Conservation (phyloP, 2,888 invertebrate genomes). For the Rhagophthalmus giganteus region DNA sequence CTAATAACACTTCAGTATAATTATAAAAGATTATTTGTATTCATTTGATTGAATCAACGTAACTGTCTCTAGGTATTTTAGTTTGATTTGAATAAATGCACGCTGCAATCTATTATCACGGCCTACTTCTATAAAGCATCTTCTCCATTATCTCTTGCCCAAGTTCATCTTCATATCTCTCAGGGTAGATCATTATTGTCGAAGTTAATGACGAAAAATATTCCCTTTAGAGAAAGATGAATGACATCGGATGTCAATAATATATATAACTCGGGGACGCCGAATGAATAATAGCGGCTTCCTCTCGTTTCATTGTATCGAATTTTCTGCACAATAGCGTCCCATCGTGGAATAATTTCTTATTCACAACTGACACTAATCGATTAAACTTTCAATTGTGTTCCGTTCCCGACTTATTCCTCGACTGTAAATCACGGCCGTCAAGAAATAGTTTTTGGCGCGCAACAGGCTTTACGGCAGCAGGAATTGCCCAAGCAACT, state of each 20-base stretch:
- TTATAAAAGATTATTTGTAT: too few relatives aligned
- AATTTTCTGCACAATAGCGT: constrained; percentile 39
- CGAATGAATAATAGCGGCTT: constrained; percentile 28
- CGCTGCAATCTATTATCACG: constrained; percentile 13
- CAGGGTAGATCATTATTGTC: constrained; percentile 26
- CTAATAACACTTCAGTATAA: too few relatives aligned
- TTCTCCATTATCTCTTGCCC: constrained; percentile 14
- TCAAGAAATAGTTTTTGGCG: constrained; percentile 35
- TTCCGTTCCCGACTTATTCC: constrained; percentile 41
- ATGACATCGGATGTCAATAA: constrained; percentile 27
- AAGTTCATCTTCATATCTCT: constrained; percentile 22
- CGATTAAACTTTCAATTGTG: constrained; percentile 46
- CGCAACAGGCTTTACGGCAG: constrained; percentile 36
- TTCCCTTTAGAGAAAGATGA: constrained; percentile 25
- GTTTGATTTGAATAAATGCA: constrained; percentile 16
- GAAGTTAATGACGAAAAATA: constrained; percentile 28
- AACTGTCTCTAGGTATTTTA: too few relatives aligned
- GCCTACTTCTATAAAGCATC: constrained; percentile 15
- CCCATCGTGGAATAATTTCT: constrained; percentile 43
- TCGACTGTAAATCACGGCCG: constrained; percentile 44
- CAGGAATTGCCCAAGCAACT: constrained; percentile 49
- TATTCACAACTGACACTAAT: constrained; percentile 43
- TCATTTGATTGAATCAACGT: too few relatives aligned
- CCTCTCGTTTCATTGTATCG: constrained; percentile 32
- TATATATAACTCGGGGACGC: constrained; percentile 24